Base-by-base conservation (phyloP, 2,888 invertebrate genomes). In the Melikaiella ostensackeni region DNA sequence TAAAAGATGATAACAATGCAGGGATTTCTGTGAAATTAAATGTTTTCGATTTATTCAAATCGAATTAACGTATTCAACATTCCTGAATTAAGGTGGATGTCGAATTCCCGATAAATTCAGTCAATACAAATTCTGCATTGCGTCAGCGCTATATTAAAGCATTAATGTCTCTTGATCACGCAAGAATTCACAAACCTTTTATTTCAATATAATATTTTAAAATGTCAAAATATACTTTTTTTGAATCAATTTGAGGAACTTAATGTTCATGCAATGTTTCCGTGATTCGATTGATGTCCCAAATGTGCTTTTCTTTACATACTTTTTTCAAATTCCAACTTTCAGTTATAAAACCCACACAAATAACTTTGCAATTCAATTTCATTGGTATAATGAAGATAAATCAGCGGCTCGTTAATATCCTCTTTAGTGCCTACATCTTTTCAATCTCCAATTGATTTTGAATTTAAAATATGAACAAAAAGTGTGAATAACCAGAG, bases 81-180 rank as follows among this genome's bases (percentile, higher is more conserved):
- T 66, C 27, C 42, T 66, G 13, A 66, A 66, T 46, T 46, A 27
- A 21, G 46, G 42, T 30, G 19, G 19, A 7, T 16, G 19, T 64
- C 21, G 24, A 16, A 24, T 59, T 74, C 61, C 38, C 16, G 24
- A 38, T 27, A 19, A 21, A 16, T 42, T 16, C 5, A 16, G 42
- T 42, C 1, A 16, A 9, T 16, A 3, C 16, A 13, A 38, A 38
- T 38, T 38, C 13, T 24, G 8, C 16, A 27, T 50, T 27, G 46
- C 24, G 16, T 13, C 11, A 46, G 27, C 11, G n/a, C 33, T 16
- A 30, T 30, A 46, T 9, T 33, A 6, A 5, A 50, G 70, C 50
- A 55, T 55, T 70, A 33, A 50, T 50, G 70, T 70, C 50, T 55
- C 70, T 4, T 33, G 50, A 55, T 70, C 9, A 21, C 13, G n/a